phyloP scores from a whole-genome alignment of 1,140 invertebrate genomes.

The Daktulosphaira vitifoliae region DNA sequence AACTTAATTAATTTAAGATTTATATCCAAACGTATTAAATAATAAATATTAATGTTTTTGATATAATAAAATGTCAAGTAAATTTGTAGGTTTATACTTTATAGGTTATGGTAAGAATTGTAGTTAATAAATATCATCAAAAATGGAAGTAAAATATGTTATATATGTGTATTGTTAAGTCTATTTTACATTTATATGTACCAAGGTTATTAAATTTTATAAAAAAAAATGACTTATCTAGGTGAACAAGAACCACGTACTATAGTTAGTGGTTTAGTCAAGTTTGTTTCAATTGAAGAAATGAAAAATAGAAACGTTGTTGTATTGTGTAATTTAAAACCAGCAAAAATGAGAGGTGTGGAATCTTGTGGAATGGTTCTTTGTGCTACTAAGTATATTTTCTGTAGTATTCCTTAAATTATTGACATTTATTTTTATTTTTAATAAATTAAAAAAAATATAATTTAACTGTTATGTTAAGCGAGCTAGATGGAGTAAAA shows the following conservation, averaged over 20 bases:
- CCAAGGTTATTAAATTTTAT: too few species aligned
- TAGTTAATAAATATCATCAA: too few species aligned
- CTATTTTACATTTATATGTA: too few species aligned
- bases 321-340: slow-evolving; percentile 87
- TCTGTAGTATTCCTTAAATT: background rate
- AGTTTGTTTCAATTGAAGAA: slow-evolving; percentile 78
- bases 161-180: too few species aligned
- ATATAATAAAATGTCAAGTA: too few species aligned
- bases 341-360: slow-evolving; percentile 84
- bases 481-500: slow-evolving; percentile 55
- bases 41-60: too few species aligned
- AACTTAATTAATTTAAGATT: too few species aligned
- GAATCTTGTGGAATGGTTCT: slow-evolving; percentile 84
- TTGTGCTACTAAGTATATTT: slow-evolving; percentile 71
- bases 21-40: too few species aligned
- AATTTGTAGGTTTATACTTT: too few species aligned
- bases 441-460: background rate
- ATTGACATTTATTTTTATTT: slow-evolving; percentile 2
- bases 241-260: slow-evolving; percentile 54
- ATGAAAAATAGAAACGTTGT: slow-evolving; percentile 79
- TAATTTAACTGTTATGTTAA: slow-evolving; percentile 39
- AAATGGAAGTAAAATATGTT: too few species aligned
- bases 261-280: slow-evolving; percentile 83
- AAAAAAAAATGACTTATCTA: slow-evolving; percentile 32
- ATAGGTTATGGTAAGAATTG: too few species aligned